Percentiles rank a stretch among this genome's conserved stretches.
phyloP scores from a whole-genome alignment of 2,797 vertebrate genomes.

The Gymnoscopelus microlampas region DNA sequence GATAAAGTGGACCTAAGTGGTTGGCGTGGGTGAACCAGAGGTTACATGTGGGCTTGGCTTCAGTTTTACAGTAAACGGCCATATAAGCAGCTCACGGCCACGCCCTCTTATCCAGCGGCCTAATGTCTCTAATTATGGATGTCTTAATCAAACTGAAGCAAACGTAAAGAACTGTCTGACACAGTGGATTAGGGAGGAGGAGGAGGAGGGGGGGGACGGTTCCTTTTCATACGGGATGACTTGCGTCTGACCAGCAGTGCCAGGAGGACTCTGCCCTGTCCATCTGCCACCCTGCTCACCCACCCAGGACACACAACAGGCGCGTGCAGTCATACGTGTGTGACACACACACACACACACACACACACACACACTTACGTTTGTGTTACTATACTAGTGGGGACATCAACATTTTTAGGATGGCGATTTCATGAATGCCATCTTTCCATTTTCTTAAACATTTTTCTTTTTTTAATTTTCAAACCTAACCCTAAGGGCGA shows the following conservation, averaged over 20 bases:
- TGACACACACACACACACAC: slow-evolving; percentile 50
- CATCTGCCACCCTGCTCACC: slow-evolving; percentile 72
- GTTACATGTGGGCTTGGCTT: slow-evolving; percentile 35
- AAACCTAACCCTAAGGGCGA: too few relatives aligned
- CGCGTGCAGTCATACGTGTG: slow-evolving; percentile 55
- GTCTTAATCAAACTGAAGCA: slow-evolving; percentile 84
- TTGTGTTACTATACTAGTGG: too few relatives aligned
- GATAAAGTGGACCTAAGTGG: not conserved
- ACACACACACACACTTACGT: not conserved
- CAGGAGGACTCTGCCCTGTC: slow-evolving; percentile 71
- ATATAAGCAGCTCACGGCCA: slow-evolving; percentile 45
- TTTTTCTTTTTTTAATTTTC: too few relatives aligned
- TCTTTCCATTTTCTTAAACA: too few relatives aligned
- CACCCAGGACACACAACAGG: slow-evolving; percentile 68
- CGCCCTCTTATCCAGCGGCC: slow-evolving; percentile 67
- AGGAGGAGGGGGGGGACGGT: slow-evolving; percentile 56
- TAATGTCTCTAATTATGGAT: slow-evolving; percentile 85
- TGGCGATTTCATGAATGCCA: too few relatives aligned
- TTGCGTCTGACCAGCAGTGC: slow-evolving; percentile 69
- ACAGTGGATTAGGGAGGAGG: slow-evolving; percentile 80
- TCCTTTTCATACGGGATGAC: slow-evolving; percentile 77
- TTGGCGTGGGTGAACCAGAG: slow-evolving; percentile 23
- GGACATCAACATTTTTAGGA: too few relatives aligned
- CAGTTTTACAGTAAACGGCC: slow-evolving; percentile 60
- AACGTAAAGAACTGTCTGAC: slow-evolving; percentile 78